Evolutionary conservation across 2,113 vertebrate genomes (phyloP).

Genomic region (Aspiorhynchus laticeps): DNA sequence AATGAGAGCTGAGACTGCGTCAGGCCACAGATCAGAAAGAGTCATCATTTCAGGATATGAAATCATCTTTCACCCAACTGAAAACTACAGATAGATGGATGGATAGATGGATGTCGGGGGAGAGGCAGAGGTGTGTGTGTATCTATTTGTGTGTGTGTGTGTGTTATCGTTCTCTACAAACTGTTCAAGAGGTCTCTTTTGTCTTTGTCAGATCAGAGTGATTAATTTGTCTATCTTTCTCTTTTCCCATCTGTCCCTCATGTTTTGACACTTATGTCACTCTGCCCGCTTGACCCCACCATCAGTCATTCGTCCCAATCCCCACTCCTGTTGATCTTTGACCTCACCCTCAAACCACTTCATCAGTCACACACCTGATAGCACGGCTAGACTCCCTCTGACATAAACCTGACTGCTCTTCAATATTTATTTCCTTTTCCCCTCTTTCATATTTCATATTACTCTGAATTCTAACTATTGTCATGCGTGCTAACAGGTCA

Average conservation of each 20-base stretch:
- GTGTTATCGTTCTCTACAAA: constrained; percentile 28
- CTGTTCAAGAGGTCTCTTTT: constrained; percentile 42
- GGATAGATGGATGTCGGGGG: not conserved
- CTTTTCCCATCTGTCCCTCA: constrained; percentile 11
- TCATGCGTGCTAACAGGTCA: not conserved
- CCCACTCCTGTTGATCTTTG: constrained; percentile 43
- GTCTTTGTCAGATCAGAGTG: constrained; percentile 57
- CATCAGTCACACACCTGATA: constrained; percentile 49
- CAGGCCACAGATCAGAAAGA: constrained; percentile 20
- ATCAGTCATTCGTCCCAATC: constrained; percentile 54
- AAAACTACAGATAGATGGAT: constrained; percentile 21
- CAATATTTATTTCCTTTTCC: constrained; percentile 26
- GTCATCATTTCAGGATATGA: constrained; percentile 50
- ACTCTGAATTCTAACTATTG: not conserved
- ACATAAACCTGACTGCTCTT: constrained; percentile 25
- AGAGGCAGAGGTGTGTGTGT: constrained; percentile 4
- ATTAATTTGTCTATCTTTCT: constrained; percentile 52
- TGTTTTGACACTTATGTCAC: constrained; percentile 42
- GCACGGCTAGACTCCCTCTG: constrained; percentile 12
- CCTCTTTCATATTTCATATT: not conserved
- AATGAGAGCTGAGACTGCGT: constrained; percentile 26
- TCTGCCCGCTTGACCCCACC: constrained; percentile 39
- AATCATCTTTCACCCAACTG: constrained; percentile 46
- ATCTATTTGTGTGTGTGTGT: not conserved
- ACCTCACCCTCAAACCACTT: constrained; percentile 45